Evolutionary conservation across 2,797 vertebrate genomes (phyloP), one percentile per base, ranked within the genome.

Genomic region (Otolemur crassicaudatus): DNA sequence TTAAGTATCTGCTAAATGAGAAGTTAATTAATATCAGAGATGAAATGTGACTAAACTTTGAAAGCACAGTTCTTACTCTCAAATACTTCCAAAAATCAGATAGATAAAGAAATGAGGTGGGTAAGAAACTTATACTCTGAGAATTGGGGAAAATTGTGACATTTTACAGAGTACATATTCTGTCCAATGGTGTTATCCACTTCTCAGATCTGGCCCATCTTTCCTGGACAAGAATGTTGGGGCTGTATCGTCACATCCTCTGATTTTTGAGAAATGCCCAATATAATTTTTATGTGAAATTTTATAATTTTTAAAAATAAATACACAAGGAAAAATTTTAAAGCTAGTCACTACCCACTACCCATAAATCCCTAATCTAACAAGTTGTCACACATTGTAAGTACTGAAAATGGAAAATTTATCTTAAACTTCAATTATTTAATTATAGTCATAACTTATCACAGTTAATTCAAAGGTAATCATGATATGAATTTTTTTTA

Each of bases 11-110:
- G 1, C 61, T 63, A 43, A 56, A 34, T 34, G 43, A 37, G 9
- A 75, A 76, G 9, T 80, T 79, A 79, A 8, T 86, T 40, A 90
- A 40, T 76, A 31, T 91, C 37, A 80, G 27, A 92, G 31, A 31
- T 82, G 27, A 87, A 49, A n/a, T 95, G 27, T 7, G 4, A 89
- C 46, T 56, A 37, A 13, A 49, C 34, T 93, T 37, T 92, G 22
- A 80, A 90, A 87, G 69, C 14, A 34, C 20, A 70, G 5, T 77
- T 40, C 60, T 61, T 9, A 56, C 14, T 49, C 43, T 37, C 16
- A 43, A 75, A 46, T 85, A 40, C 31, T 86, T 87, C 63, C 27
- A 17, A 19, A 27, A 22, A 1, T 37, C 27, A 58, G 11, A 20
- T 27, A 61, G 17, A 1, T 23, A 56, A 70, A 73, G 53, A 67